Conservation (phyloP, 2,797 vertebrate genomes). For the Picus viridis region DNA sequence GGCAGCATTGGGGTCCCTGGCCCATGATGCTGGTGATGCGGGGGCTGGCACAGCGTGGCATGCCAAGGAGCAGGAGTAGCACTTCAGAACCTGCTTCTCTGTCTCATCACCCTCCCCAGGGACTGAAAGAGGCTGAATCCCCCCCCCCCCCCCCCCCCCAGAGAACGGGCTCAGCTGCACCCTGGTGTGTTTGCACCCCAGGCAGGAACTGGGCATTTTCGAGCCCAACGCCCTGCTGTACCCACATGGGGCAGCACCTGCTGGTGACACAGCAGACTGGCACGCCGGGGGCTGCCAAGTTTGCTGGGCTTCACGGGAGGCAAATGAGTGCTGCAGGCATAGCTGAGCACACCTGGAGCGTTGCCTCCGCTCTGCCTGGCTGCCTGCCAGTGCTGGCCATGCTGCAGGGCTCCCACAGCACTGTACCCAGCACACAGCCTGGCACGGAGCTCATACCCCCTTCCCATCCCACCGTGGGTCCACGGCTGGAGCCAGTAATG, state of each 20-base stretch:
- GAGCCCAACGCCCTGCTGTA: not conserved
- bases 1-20: rapidly evolving
- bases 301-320: not conserved
- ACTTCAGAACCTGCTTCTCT: not conserved
- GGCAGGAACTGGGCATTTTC: not conserved
- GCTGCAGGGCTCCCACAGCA: not conserved
- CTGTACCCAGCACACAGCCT: not conserved
- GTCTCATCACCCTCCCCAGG: rapidly evolving
- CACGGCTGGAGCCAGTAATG: not conserved
- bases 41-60: rapidly evolving
- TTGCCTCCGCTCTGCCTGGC: not conserved
- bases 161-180: rapidly evolving
- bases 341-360: not conserved
- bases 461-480: rapidly evolving
- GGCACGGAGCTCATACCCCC: rapidly evolving
- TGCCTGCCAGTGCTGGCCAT: not conserved
- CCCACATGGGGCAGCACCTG: slow-evolving; percentile 8
- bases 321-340: not conserved
- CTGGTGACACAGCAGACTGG: not conserved
- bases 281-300: not conserved
- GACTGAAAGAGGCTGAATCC: not conserved
- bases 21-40: not conserved
- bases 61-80: rapidly evolving
- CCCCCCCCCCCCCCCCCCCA: not conserved
- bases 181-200: not conserved